phyloP scores from a whole-genome alignment of 2,797 vertebrate species.

The Margarornis squamiger region DNA sequence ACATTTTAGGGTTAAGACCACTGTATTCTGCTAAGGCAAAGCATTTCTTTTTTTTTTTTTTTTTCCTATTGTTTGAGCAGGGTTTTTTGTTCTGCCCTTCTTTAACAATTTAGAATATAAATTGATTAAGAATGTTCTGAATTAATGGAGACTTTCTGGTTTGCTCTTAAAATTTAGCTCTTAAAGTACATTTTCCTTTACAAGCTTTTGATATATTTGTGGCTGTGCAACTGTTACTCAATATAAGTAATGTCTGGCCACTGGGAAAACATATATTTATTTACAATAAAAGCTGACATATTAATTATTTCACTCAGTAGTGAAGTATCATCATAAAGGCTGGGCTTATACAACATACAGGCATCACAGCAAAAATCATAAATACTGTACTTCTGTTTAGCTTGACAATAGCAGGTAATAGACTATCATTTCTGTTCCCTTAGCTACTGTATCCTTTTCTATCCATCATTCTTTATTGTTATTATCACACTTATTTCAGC shows the following conservation, averaged over 20 bases:
- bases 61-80: not conserved
- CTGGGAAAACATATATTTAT: slow-evolving; percentile 28
- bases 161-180: slow-evolving; percentile 28
- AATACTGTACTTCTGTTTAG: slow-evolving; percentile 55
- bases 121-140: not conserved
- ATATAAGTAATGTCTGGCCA: not conserved
- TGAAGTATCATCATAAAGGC: slow-evolving; percentile 31
- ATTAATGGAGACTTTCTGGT: not conserved
- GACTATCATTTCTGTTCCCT: slow-evolving; percentile 66
- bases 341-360: slow-evolving; percentile 12
- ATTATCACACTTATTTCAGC: slow-evolving; percentile 69
- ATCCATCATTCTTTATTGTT: slow-evolving; percentile 67
- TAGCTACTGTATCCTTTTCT: slow-evolving; percentile 62
- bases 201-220: slow-evolving; percentile 19
- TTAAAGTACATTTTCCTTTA: slow-evolving; percentile 4
- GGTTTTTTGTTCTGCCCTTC: not conserved
- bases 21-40: not conserved
- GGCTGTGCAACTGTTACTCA: not conserved
- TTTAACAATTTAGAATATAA: slow-evolving; percentile 9
- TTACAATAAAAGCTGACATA: not conserved
- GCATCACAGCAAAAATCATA: slow-evolving; percentile 56
- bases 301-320: slow-evolving; percentile 58
- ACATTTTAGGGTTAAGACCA: not conserved
- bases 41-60: not conserved
- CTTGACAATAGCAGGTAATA: slow-evolving; percentile 69